phyloP scores from a whole-genome alignment of 1,140 invertebrate genomes.

The Pseudomyrmex gracilis region DNA sequence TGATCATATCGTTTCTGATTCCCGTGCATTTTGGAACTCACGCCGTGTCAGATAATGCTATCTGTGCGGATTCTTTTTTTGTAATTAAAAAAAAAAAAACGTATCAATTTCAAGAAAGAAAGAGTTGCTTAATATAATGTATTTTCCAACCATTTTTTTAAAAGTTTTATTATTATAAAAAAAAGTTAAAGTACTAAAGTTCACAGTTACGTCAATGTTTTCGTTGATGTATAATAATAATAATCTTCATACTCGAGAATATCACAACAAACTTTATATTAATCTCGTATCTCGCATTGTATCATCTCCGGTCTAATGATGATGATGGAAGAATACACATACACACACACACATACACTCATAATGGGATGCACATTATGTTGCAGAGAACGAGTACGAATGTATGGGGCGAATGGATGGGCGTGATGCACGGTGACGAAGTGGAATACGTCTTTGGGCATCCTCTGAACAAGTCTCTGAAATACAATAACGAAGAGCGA shows the following conservation, averaged over 20 bases:
- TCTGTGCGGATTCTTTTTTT: neutral
- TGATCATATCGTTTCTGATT: neutral
- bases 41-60: neutral
- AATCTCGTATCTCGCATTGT: neutral
- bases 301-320: neutral
- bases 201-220: too few species aligned
- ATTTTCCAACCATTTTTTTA: too few species aligned
- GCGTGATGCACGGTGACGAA: slow-evolving; percentile 98
- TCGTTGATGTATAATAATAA: too few species aligned
- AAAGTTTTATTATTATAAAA: too few species aligned
- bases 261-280: neutral
- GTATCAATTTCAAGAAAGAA: too few species aligned
- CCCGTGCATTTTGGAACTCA: neutral
- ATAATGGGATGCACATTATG: slow-evolving; percentile 11
- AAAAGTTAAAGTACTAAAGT: too few species aligned
- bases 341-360: neutral
- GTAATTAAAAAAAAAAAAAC: neutral
- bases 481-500: slow-evolving; percentile 93
- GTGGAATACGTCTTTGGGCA: slow-evolving; percentile 98
- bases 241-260: too few species aligned
- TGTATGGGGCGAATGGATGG: slow-evolving; percentile 99
- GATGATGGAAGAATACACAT: neutral
- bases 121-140: too few species aligned
- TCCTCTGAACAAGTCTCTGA: slow-evolving; percentile 93
- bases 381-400: slow-evolving; percentile 95